Evolutionary conservation across 2,113 vertebrate genomes (phyloP), one percentile per base, ranked within the genome.

Genomic region (Pipa parva): DNA sequence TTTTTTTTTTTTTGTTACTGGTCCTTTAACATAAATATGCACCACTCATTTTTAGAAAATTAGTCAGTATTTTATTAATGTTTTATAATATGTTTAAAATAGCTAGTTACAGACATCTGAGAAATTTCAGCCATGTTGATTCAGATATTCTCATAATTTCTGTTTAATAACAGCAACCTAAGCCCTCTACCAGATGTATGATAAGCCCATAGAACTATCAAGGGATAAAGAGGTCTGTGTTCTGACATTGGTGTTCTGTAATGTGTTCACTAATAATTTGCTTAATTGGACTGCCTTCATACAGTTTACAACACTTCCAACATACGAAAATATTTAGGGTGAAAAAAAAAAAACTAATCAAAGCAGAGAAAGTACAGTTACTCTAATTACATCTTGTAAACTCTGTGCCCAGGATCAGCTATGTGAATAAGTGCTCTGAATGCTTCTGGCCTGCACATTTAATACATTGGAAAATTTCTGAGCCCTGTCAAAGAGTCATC

Each of bases 371-470:
- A 54, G 57, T 70, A 52, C 57, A 46, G 48, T 70, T 45, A 45
- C 57, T 8, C 25, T 70, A 70, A 70, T 70, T 61, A 60, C 49
- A 39, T 28, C 48, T 70, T 22, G 65, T 25, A 33, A 59, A 71
- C 1, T 1, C 42, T 72, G 17, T 67, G 65, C 46, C 54, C 52
- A 72, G 48, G 42, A 72, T 68, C 71, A 18, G 48, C 33, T 13
- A 58, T n/a, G 25, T 21, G 58, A 51, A 57, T 52, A 28, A 46
- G 31, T 12, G 60, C 36, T 37, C 13, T 12, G 10, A 27, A 27
- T 24, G 46, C 37, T 61, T 37, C 42, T 72, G 15, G 49, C 58
- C 57, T 66, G 77, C 55, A 52, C 78, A 73, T 72, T 78, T 75
- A 67, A 42, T 55, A n/a, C n/a, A n/a, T 18, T 29, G 39, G 39